These are phyloP conservation scores for Hylyphantes graminicola DNA, from an alignment of 1,140 invertebrate genomes.

Conservation along the genomic window DNA sequence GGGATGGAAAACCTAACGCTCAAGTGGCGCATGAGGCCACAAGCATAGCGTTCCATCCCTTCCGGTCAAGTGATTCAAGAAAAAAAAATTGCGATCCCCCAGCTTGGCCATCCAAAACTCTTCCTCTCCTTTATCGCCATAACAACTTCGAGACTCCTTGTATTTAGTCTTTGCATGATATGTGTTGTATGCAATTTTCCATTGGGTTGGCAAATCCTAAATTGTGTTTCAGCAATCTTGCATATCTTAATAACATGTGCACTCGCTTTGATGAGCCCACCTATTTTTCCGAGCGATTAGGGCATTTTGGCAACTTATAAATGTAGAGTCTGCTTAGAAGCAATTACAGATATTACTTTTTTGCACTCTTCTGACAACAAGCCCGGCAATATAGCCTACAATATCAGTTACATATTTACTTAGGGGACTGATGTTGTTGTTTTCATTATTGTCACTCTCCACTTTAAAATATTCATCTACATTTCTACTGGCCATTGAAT, in stretches of 20 bases:
- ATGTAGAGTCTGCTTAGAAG: not conserved
- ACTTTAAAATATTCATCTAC: not conserved
- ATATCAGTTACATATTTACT: too few species aligned
- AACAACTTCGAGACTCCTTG: too few species aligned
- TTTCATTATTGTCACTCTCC: not conserved
- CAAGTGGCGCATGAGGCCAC: too few species aligned
- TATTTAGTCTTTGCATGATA: not conserved
- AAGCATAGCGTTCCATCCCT: too few species aligned
- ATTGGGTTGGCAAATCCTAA: not conserved
- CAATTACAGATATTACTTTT: not conserved
- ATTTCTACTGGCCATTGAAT: not conserved
- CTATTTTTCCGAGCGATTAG: not conserved
- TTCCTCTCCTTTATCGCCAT: too few species aligned
- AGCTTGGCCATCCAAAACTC: too few species aligned
- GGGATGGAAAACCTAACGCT: too few species aligned
- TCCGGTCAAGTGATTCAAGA: too few species aligned
- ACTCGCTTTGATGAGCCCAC: not conserved
- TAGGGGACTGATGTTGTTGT: not conserved
- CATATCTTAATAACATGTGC: not conserved
- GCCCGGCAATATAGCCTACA: not conserved
- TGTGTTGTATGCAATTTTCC: not conserved
- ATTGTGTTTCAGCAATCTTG: not conserved
- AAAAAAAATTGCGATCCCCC: too few species aligned
- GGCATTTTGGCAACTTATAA: not conserved
- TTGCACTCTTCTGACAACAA: not conserved